A percentile compares a stretch with the other conserved stretches of the same genome.
These are phyloP conservation scores for Hydractinia echinata DNA, from an alignment of 30 jellyfish, hydroid and myxozoan genomes.

Conservation along the genomic window DNA sequence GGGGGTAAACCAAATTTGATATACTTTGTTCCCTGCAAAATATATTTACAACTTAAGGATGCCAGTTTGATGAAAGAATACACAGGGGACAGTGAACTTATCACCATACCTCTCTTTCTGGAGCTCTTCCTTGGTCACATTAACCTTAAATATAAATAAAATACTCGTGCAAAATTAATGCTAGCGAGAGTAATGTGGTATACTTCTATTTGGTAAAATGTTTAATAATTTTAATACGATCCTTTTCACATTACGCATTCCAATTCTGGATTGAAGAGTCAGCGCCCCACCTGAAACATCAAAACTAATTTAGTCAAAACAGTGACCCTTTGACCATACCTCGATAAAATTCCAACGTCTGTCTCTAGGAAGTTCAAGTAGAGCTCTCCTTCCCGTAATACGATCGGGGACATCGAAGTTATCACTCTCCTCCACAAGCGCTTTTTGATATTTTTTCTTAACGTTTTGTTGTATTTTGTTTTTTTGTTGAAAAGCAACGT, in stretches of 20 bases:
- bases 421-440: constrained; percentile 8
- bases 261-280: no score
- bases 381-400: constrained; percentile 69
- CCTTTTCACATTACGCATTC: no score
- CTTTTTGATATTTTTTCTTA: constrained; percentile 34
- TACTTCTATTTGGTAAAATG: no score
- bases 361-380: constrained; percentile 45
- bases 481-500: constrained; percentile 83
- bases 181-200: no score
- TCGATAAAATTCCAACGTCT: constrained; percentile 82
- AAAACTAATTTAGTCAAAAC: no score
- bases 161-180: no score
- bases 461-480: constrained; percentile 17
- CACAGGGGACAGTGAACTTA: not conserved
- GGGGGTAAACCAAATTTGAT: constrained; percentile 64
- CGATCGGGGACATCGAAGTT: constrained; percentile 86
- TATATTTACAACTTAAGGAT: not conserved
- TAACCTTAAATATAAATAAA: constrained; percentile 31
- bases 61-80: not conserved
- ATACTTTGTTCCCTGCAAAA: constrained; percentile 46
- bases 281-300: no score
- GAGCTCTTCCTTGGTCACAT: constrained; percentile 65
- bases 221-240: no score
- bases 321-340: constrained; percentile 25
- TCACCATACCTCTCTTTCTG: constrained; percentile 50